Evolutionary conservation across 37 sponge, comb jelly and placozoan genomes (phyloP), one percentile per base, ranked within the genome.

Genomic region (Aplysina aerophoba): DNA sequence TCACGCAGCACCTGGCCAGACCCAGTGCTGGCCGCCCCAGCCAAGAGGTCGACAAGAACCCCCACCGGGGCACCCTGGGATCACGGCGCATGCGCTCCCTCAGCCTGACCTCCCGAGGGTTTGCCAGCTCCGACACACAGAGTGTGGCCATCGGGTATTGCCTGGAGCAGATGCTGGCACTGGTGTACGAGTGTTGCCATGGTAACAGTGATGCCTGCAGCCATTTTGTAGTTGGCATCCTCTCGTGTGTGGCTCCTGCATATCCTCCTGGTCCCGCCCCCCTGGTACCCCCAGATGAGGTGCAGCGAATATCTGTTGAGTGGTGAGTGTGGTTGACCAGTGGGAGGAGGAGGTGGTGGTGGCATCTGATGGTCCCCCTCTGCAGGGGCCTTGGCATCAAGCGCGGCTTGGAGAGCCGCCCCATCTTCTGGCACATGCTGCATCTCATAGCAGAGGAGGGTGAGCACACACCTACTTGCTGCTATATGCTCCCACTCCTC

Each of bases 111-210:
- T 75, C 78, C 20, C 44, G 78, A 1, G 78, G 54, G n/a, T 50
- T 53, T 40, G 54, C 54, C 54, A 50, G 25, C 25, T 24, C 53
- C n/a, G 78, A 75, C 54, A 75, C 54, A 16, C 54, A 75, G 53
- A 75, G 38, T 54, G 16, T 75, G 50, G 44, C 78, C 21, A 75
- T 40, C 3, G 44, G 25, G 4, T 75, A 75, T 16, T 75, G 44
- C 37, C 44, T 22, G 20, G 78, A 75, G 53, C 78, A 75, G 53
- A 36, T 75, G 50, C 54, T 75, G 16, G 39, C 25, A 44, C 78
- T 75, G 41, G 54, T 75, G 44, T 50, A 75, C 24, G 54, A 75
- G 78, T 75, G 78, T 40, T 75, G 78, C 78, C 78, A 50, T 53
- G 54, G 44, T 24, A 75, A 75, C 53, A 31, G 16, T 0, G 20